Conservation (phyloP, 1,140 invertebrate genomes). For the Coptotermes formosanus region DNA sequence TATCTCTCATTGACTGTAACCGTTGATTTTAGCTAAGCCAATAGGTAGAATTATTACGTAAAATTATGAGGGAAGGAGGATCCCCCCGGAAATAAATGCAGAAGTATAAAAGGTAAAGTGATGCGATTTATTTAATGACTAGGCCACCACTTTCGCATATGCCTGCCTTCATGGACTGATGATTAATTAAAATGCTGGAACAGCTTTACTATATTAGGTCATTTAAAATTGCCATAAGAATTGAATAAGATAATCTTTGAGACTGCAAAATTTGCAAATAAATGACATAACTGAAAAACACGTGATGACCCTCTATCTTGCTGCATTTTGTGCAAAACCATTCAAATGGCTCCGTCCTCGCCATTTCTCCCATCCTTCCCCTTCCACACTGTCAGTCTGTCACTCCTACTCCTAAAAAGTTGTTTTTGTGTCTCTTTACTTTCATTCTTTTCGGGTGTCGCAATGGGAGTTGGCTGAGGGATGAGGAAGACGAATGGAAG, state of each 20-base stretch:
- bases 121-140: too few relatives aligned
- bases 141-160: too few relatives aligned
- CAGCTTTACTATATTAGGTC: too few relatives aligned
- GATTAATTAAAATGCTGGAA: too few relatives aligned
- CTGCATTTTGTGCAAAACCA: neutral
- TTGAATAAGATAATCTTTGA: neutral
- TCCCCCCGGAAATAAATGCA: too few relatives aligned
- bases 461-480: neutral
- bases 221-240: neutral
- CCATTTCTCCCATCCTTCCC: neutral
- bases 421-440: constrained; percentile 19
- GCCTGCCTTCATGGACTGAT: too few relatives aligned
- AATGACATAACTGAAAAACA: neutral
- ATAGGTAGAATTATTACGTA: too few relatives aligned
- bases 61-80: too few relatives aligned
- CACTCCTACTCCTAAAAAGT: constrained; percentile 15
- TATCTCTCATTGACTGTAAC: too few relatives aligned
- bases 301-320: neutral
- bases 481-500: neutral
- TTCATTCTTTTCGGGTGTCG: constrained; percentile 9
- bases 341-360: neutral
- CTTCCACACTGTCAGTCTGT: neutral
- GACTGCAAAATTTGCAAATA: neutral
- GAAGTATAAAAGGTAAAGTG: too few relatives aligned
- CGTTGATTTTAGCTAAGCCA: too few relatives aligned